Conservation (phyloP, 2,113 vertebrate genomes). For the Silurus meridionalis region DNA sequence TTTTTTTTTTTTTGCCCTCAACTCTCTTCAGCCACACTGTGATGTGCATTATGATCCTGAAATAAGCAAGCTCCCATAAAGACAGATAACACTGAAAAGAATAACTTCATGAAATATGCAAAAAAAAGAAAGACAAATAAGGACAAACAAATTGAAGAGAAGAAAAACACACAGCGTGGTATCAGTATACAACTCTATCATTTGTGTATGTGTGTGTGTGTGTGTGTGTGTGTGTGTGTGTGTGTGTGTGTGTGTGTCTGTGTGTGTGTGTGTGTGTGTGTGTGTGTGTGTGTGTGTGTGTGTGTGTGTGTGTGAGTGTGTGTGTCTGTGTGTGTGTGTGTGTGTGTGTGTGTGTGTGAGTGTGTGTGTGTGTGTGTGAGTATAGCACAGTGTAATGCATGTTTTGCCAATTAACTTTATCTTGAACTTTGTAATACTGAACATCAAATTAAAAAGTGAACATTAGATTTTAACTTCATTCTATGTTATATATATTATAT, state of each 20-base stretch:
- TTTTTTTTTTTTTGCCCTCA: neutral
- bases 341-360: too few species aligned
- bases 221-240: neutral
- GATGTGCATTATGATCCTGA: slow-evolving; percentile 1
- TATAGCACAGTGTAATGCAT: too few species aligned
- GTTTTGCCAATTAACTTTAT: neutral
- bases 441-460: neutral
- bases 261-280: too few species aligned
- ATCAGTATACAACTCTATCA: neutral
- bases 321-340: neutral
- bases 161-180: neutral
- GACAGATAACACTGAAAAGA: neutral
- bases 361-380: too few species aligned
- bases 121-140: neutral
- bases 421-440: neutral
- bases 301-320: too few species aligned
- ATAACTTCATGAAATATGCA: too few species aligned
- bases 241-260: too few species aligned
- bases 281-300: too few species aligned
- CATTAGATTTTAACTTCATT: neutral
- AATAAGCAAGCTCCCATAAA: neutral
- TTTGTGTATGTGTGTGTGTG: neutral
- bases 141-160: neutral
- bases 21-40: neutral
- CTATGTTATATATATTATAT: too few species aligned